Evolutionary conservation across 92 coral and sea anemone species (phyloP).

Genomic region (Epizoanthus scotinus): DNA sequence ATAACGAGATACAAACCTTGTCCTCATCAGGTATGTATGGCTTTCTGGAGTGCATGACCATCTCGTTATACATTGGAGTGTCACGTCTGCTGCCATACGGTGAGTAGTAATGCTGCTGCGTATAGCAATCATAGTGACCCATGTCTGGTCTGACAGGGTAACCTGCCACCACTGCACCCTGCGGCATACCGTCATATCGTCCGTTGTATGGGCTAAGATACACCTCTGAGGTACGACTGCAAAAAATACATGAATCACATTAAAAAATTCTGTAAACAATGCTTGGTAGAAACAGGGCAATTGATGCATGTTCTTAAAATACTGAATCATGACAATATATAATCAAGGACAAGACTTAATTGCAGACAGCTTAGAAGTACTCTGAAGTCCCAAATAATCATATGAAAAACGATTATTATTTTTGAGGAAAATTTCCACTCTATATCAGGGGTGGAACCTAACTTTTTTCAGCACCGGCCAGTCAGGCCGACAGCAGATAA

Average conservation of each 20-base stretch:
- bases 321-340: no score
- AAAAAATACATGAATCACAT: not conserved
- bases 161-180: constrained; percentile 36
- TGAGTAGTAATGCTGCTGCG: not conserved
- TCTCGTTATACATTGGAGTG: not conserved
- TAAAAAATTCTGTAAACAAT: not conserved
- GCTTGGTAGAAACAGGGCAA: no score
- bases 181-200: constrained; percentile 16
- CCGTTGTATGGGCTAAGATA: constrained; percentile 11
- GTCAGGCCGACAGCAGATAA: no score
- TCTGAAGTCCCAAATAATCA: no score
- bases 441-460: no score
- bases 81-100: not conserved
- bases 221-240: constrained; percentile 36
- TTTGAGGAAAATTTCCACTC: no score
- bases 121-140: constrained; percentile 14
- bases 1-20: not conserved
- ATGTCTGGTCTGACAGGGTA: constrained; percentile 15
- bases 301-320: no score
- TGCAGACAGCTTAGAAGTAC: no score
- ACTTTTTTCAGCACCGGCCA: no score
- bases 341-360: no score
- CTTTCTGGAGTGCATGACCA: constrained; percentile 54
- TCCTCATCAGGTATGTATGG: constrained; percentile 73
- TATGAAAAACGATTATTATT: no score